phyloP scores from a whole-genome alignment of 2,113 vertebrate genomes.

The Zosterops pallidus region DNA sequence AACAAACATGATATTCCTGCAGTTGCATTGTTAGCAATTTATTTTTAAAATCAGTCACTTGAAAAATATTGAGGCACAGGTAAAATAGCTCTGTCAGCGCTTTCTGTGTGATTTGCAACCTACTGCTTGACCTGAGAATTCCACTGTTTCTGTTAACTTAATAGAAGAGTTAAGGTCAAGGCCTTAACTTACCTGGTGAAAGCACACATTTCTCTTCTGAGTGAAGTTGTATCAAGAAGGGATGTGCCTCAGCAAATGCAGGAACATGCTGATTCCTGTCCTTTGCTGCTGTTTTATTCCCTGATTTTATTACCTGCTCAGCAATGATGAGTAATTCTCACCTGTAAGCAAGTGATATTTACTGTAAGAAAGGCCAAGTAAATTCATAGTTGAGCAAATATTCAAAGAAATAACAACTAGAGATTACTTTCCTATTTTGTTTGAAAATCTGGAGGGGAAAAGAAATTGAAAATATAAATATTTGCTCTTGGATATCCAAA shows the following conservation, averaged over 20 bases:
- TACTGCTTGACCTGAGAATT: not conserved
- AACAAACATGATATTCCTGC: not conserved
- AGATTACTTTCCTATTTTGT: not conserved
- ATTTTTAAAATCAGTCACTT: constrained; percentile 7
- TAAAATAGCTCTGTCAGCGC: not conserved
- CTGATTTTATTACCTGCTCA: not conserved
- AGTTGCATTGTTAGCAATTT: constrained; percentile 27
- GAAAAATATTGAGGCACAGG: not conserved
- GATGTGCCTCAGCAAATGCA: not conserved
- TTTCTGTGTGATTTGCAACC: not conserved
- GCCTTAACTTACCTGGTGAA: not conserved
- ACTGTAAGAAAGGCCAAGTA: not conserved
- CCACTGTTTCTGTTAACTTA: not conserved
- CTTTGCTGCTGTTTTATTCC: not conserved
- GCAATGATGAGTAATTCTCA: not conserved
- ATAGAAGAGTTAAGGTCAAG: not conserved
- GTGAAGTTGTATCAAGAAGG: not conserved
- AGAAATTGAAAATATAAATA: not conserved
- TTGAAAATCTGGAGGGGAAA: not conserved
- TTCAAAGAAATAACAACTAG: constrained; percentile 7
- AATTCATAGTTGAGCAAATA: not conserved
- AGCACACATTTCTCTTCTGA: not conserved
- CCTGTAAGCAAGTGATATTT: not conserved
- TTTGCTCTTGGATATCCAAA: not conserved
- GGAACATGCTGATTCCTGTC: not conserved